These are phyloP conservation scores for Eutolmus rufibarbis DNA, from an alignment of 2,888 invertebrate species.

Conservation along the genomic window DNA sequence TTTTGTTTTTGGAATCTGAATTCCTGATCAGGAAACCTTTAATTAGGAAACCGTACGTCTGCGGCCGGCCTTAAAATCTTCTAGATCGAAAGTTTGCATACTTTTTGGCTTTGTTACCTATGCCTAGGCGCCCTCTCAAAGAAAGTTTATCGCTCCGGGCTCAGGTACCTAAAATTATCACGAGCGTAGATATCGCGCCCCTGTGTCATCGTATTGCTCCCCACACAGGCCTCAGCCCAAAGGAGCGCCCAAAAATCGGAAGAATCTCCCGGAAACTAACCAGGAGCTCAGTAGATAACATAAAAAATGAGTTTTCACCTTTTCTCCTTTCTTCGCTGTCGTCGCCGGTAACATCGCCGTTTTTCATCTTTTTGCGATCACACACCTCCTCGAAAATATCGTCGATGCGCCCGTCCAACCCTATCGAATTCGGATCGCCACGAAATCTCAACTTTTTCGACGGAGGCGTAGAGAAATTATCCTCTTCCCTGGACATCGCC, in stretches of 20 bases:
- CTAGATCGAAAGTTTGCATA: not conserved
- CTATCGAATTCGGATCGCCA: conserved; percentile 60
- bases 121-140: not conserved
- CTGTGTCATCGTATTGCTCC: not conserved
- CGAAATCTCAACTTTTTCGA: conserved; percentile 65
- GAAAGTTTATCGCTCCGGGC: not conserved
- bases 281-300: not conserved
- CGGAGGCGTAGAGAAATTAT: conserved; percentile 50
- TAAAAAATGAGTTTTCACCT: not conserved
- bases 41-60: no score
- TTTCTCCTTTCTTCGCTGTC: not conserved
- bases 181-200: not conserved
- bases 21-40: no score
- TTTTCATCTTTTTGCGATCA: conserved; percentile 47
- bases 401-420: conserved; percentile 52
- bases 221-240: not conserved
- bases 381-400: conserved; percentile 53
- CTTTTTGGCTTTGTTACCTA: not conserved
- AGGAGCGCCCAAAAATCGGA: not conserved
- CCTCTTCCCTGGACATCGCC: conserved; percentile 51
- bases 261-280: not conserved
- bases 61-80: not conserved
- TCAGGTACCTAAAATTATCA: not conserved
- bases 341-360: conserved; percentile 45
- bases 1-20: no score